phyloP scores from a whole-genome alignment of 2,888 invertebrate species.

The Standfussiana lucernea region DNA sequence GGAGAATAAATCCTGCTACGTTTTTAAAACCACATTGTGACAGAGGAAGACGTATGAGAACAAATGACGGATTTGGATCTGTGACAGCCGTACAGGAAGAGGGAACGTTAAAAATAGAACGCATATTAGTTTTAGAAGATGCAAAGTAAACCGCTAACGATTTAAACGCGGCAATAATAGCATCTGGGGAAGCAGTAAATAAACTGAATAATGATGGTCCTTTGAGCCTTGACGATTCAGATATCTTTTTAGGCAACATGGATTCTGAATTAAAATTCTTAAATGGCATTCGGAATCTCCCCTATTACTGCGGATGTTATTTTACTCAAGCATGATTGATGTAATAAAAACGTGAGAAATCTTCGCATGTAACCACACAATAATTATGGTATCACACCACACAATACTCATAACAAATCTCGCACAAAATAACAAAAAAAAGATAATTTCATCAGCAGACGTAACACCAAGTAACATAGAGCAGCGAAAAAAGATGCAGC shows the following conservation, averaged over 20 bases:
- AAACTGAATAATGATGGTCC: slow-evolving; percentile 11
- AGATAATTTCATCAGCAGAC: slow-evolving; percentile 58
- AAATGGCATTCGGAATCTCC: slow-evolving; percentile 6
- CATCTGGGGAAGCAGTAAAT: slow-evolving; percentile 26
- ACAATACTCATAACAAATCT: slow-evolving; percentile 50
- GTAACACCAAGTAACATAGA: slow-evolving; percentile 55
- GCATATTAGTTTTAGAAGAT: slow-evolving; percentile 64
- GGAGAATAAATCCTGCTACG: slow-evolving; percentile 35
- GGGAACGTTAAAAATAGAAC: slow-evolving; percentile 72
- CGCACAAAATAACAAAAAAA: slow-evolving; percentile 46
- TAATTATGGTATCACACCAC: slow-evolving; percentile 45
- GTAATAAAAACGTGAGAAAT: slow-evolving; percentile 37
- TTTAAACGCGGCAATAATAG: slow-evolving; percentile 54
- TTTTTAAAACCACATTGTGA: slow-evolving; percentile 66
- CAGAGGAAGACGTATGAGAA: slow-evolving; percentile 69
- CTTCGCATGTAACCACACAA: slow-evolving; percentile 40
- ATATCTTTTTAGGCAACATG: background rate
- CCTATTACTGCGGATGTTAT: slow-evolving; percentile 12
- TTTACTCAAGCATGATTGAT: slow-evolving; percentile 7
- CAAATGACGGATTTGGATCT: slow-evolving; percentile 75
- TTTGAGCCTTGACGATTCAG: slow-evolving; percentile 20
- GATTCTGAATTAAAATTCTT: background rate
- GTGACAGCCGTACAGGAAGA: slow-evolving; percentile 81
- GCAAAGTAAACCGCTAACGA: slow-evolving; percentile 67
- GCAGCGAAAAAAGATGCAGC: slow-evolving; percentile 54